phyloP scores from a whole-genome alignment of 2,113 vertebrate species.

The Pseudorasbora parva region DNA sequence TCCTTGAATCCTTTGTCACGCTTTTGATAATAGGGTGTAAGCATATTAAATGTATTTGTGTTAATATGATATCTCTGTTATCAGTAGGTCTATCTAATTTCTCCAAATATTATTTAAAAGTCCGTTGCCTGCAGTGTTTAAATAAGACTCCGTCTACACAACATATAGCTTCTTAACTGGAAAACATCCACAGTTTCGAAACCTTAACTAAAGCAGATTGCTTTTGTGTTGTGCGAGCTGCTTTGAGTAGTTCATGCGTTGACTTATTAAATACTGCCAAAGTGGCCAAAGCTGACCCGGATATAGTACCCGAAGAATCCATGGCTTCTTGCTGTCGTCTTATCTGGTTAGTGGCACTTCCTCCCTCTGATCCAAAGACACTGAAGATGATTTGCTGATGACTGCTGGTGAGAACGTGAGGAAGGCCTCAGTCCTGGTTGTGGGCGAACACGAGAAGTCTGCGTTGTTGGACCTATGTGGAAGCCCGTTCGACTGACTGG shows the following conservation, averaged over 20 bases:
- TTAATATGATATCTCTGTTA: slow-evolving; percentile 15
- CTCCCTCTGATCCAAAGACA: slow-evolving; percentile 95
- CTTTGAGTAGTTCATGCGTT: slow-evolving; percentile 44
- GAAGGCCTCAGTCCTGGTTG: slow-evolving; percentile 94
- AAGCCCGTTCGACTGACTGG: slow-evolving; percentile 82
- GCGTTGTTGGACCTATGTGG: slow-evolving; percentile 82
- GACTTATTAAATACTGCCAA: slow-evolving; percentile 21
- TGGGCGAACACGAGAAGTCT: slow-evolving; percentile 93
- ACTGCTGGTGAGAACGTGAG: slow-evolving; percentile 95
- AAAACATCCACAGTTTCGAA: slow-evolving; percentile 29
- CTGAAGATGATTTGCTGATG: slow-evolving; percentile 91
- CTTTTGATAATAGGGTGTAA: slow-evolving; percentile 2
- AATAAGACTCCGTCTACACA: not conserved
- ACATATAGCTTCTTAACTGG: slow-evolving; percentile 20
- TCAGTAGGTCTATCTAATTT: not conserved
- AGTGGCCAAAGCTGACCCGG: not conserved
- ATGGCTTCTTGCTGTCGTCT: not conserved
- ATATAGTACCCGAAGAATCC: not conserved
- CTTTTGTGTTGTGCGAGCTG: not conserved
- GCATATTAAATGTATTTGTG: slow-evolving; percentile 10
- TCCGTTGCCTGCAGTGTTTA: slow-evolving; percentile 11
- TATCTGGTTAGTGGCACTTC: slow-evolving; percentile 98
- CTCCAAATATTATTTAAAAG: slow-evolving; percentile 19
- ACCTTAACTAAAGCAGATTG: slow-evolving; percentile 26
- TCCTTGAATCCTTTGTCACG: not conserved